Base-by-base conservation (phyloP, 2,888 invertebrate species). In the Synergus itoensis region DNA sequence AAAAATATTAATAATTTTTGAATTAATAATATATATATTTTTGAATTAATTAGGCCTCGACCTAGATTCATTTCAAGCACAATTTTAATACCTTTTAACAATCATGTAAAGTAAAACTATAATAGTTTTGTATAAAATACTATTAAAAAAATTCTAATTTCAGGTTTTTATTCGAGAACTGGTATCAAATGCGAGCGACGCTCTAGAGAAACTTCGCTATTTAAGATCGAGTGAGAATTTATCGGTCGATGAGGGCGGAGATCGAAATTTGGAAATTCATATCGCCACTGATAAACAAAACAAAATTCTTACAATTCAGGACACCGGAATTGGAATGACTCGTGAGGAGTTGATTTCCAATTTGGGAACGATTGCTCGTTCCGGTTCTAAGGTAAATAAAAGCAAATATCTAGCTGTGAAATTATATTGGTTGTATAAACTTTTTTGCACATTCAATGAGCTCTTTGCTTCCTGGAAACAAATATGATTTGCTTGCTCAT, bases 121-220 rank as follows among this genome's bases (percentile, higher is more conserved):
- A n/a, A 48, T 48, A 48, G 1, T 43, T 11, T 77, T 80, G 11
- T 16, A 16, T 64, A 69, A 69, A 65, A 18, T 77, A 28, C n/a
- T n/a, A n/a, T 77, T 53, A 40, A 3, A 62, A 76, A 76, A 21
- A 45, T 62, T 41, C n/a, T 77, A 18, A 16, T 14, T 67, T 48
- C 11, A 97, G 96, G 98, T 99, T 11, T 99, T 99, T 91, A 95
- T 99, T 14, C 94, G 99, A 85, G 99, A 99, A 92, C 93, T 99
- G 60, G 97, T 99, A 84, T 99, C 99, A 0, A 99, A 99, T 93
- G 97, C 98, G 0, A 99, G 98, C 92, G 99, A 99, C 94, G 99
- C 99, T 16, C 93, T 99, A 81, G 99, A 99, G 92, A 99, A 99
- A 92, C 95, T 99, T 84, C 94, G 98, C 1, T 98, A 98, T 89